Base-by-base conservation (phyloP, 2,797 vertebrate species). In the Cichlasoma orientale region DNA sequence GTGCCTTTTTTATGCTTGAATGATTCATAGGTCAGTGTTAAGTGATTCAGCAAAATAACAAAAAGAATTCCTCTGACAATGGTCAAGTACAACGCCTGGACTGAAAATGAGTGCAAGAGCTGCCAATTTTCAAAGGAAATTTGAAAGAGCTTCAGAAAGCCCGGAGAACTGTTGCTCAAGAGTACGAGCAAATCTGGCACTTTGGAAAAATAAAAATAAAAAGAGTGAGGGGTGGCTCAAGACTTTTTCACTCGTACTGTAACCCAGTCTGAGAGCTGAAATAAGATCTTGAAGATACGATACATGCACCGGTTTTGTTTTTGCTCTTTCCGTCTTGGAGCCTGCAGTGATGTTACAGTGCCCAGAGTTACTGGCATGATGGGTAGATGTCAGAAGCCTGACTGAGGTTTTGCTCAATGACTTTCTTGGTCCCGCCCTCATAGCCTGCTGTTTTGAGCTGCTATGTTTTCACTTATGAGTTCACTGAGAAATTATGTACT, bases 231-330 rank as follows among this genome's bases (percentile, higher is more conserved):
- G 36, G 36, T 36, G 36, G 36, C 36, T 11, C 36, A 11, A 36
- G 36, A 36, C 36, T 36, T 36, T 36, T 10, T 36, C 36, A 36
- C 7, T 3, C 36, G 11, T 36, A 11, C 41, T 44, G 13, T 4
- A 44, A 18, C 63, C 10, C n/a, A 31, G 59, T 69, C 16, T 72
- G 41, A 44, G 53, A 61, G 59, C 19, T 74, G 71, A 75, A 79
- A 83, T 52, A 19, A 44, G 72, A 69, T 19, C 52, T 41, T 72
- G 56, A 68, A 73, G 63, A 72, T 23, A 47, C 56, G 21, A 21
- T 18, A 18, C 55, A 27, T 44, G 13, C 19, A 18, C 75, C 10
- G 10, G 36, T 36, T 36, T 33, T 11, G 33, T 36, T 36, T 36
- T 36, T 36, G 9, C 25, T 53, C 54, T 54, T 2, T 53, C 50